Evolutionary conservation across 2,888 invertebrate genomes (phyloP).

Genomic region (Carcina quercana): DNA sequence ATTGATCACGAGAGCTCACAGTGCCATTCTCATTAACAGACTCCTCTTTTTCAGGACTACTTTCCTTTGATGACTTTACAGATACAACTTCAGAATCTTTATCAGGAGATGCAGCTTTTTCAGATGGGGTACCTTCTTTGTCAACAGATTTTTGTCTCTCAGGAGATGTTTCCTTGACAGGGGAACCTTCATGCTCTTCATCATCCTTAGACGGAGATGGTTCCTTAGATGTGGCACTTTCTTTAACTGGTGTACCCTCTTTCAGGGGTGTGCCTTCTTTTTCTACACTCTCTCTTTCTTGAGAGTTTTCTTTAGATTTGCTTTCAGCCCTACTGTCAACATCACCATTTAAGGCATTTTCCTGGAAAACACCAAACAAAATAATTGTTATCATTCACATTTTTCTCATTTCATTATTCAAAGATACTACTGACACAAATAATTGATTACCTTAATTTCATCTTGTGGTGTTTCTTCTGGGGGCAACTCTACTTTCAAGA

Average conservation of each 20-base stretch:
- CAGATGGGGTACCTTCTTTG: constrained; percentile 26
- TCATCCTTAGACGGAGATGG: constrained; percentile 18
- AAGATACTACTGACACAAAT: not conserved
- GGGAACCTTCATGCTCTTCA: constrained; percentile 19
- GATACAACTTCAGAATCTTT: constrained; percentile 35
- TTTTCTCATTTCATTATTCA: no score
- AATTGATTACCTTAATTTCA: constrained; percentile 31
- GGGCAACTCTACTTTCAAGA: constrained; percentile 83
- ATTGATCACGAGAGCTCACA: constrained; percentile 57
- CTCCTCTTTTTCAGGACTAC: constrained; percentile 41
- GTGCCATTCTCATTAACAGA: constrained; percentile 55
- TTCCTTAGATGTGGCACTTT: constrained; percentile 29
- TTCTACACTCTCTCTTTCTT: constrained; percentile 34
- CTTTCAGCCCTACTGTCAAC: constrained; percentile 32
- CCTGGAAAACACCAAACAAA: constrained; percentile 26
- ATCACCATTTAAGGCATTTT: constrained; percentile 51
- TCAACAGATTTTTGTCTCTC: constrained; percentile 41
- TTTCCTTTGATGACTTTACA: constrained; percentile 42
- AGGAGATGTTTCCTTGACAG: constrained; percentile 30
- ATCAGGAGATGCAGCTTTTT: constrained; percentile 32
- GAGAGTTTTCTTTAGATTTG: constrained; percentile 44
- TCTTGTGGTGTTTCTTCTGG: constrained; percentile 46
- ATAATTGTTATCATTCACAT: no score
- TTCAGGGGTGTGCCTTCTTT: constrained; percentile 10
- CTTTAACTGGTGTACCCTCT: constrained; percentile 19